Base-by-base conservation (phyloP, 2,113 vertebrate species). In the Colossoma macropomum region DNA sequence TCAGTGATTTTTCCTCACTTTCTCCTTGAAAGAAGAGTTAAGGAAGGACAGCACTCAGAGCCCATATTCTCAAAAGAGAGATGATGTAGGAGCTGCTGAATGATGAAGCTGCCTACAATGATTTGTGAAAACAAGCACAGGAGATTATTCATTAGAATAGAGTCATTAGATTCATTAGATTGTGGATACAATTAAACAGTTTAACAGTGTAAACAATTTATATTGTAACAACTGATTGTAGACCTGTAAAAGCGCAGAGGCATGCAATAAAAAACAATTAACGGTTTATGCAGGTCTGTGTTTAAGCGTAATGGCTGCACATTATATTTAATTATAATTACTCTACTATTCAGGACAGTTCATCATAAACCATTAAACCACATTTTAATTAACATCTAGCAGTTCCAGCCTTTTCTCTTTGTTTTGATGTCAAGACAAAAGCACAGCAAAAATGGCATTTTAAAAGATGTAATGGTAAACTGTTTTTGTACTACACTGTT, bases 1-100 rank as follows among this genome's bases (percentile, higher is more conserved):
- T 32, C 54, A 27, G 70, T 32, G 56, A 56, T 34, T 77, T 66
- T 78, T 28, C 65, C 10, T 41, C 32, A 56, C 34, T 76, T 70
- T 56, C 60, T 73, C 60, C 50, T 72, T 65, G 69, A 15, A 11
- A 65, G 23, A 75, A 50, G 48, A 38, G 16, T 23, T 76, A 27
- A 69, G 45, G 65, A 60, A 76, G 23, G 59, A 69, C 16, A 66
- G 45, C 38, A 78, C 62, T n/a, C 15, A 5, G 15, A 70, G 27
- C n/a, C n/a, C 56, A 56, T 15, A 30, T 27, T 80, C 69, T 71
- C 32, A 59, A 38, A 70, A 65, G 32, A 48, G 48, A 70, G 34
- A 48, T 71, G 23, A 41, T 70, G 15, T 27, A 21, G 48, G 16
- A 6, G 19, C 41, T 63, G 63, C 19, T 69, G 32, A 34, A n/a